phyloP scores from a whole-genome alignment of 2,113 vertebrate genomes.

The Sinosuthora webbiana region DNA sequence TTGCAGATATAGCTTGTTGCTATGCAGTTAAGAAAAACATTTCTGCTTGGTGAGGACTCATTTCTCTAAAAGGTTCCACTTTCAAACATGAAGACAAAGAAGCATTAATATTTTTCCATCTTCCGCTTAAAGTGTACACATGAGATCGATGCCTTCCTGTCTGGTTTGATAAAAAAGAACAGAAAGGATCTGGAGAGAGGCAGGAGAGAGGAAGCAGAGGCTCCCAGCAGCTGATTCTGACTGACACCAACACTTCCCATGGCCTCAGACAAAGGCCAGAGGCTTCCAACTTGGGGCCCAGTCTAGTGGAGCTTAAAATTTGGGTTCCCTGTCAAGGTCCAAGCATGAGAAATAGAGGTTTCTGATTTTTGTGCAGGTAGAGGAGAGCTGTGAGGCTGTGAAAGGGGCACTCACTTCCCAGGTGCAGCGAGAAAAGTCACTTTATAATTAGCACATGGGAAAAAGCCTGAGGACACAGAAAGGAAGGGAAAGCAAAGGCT shows the following conservation, averaged over 20 bases:
- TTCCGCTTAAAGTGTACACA: not conserved
- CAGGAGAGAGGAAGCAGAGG: not conserved
- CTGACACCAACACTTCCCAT: not conserved
- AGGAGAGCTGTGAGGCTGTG: not conserved
- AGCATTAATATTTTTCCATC: constrained; percentile 6
- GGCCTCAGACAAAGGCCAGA: not conserved
- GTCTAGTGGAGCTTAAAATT: not conserved
- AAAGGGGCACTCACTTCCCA: not conserved
- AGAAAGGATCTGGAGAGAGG: not conserved
- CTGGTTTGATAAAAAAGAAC: not conserved
- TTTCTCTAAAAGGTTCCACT: constrained; percentile 45
- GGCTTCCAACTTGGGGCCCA: not conserved
- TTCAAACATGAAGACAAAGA: constrained; percentile 10
- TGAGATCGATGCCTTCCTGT: not conserved
- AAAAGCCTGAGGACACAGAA: not conserved
- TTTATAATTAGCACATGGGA: not conserved
- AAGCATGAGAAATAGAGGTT: not conserved
- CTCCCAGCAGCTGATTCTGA: not conserved
- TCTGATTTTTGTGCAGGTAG: not conserved
- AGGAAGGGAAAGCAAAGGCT: not conserved
- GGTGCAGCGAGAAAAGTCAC: not conserved
- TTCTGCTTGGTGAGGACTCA: not conserved
- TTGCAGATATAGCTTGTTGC: constrained; percentile 51
- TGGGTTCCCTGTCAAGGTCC: not conserved
- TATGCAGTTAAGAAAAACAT: constrained; percentile 47